Evolutionary conservation across 2,113 vertebrate species (phyloP), one percentile per base, ranked within the genome.

Genomic region (Rissa tridactyla): DNA sequence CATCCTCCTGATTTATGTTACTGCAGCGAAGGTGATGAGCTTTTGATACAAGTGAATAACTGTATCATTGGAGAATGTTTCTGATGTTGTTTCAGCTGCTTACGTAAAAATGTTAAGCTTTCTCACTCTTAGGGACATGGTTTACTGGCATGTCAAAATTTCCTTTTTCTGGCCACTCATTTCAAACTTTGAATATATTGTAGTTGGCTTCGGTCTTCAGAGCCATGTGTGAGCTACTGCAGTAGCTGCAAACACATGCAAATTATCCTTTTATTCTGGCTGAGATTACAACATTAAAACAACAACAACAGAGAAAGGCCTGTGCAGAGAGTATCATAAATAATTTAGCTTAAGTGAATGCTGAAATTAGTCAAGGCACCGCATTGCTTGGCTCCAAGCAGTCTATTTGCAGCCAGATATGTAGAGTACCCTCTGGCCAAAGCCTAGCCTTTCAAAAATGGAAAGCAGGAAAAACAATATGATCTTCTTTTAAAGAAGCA

Each of bases 341-440:
- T 98, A 98, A 98, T 98, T 98, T 97, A 94, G 95, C 97, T 97
- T 97, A 98, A 98, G 94, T 98, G 98, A 98, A 98, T 94, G 98
- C 96, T 98, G 98, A 98, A 98, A 98, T 98, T 98, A 98, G 97
- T 97, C 96, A 96, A 97, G 97, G 97, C 97, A 98, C 97, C 60
- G 4, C 97, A 95, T 97, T 97, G 97, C 98, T 98, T 98, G 98
- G 98, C 97, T 98, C 97, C 90, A 82, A 82, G 85, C 82, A 70
- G 85, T 94, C 97, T 98, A 90, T 98, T 97, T 98, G 97, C 96
- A 97, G 98, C 97, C 98, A 98, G 97, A 97, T 97, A 98, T 90
- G 94, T 93, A 86, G 87, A 94, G 94, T 92, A 70, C 90, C 94
- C 97, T 97, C 91, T 54, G 54, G 98, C 97, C 95, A 97, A 97